Percentiles rank a stretch among this genome's conserved stretches.
These are phyloP conservation scores for Drosophila ficusphila DNA, from an alignment of 1,140 invertebrate genomes.

Conservation along the genomic window DNA sequence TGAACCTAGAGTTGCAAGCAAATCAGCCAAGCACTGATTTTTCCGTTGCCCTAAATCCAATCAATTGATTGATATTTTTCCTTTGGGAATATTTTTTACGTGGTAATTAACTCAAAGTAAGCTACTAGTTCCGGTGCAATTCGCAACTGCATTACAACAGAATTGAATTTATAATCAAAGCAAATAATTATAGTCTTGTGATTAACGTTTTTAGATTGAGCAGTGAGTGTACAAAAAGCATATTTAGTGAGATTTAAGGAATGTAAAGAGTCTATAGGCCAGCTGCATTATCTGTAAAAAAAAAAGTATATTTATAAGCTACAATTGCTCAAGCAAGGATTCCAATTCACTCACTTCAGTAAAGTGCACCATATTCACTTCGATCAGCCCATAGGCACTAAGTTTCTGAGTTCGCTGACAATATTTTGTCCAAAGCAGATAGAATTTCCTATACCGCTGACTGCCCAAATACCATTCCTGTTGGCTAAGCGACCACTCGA, in stretches of 20 bases:
- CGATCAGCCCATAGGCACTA: constrained; percentile 43
- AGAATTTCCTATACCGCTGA: constrained; percentile 41
- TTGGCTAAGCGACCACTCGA: constrained; percentile 18
- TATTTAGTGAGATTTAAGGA: constrained; percentile 52
- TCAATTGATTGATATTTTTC: neutral
- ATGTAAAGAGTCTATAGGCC: constrained; percentile 60
- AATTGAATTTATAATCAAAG: neutral
- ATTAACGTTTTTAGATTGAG: no score
- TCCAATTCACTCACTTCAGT: constrained; percentile 25
- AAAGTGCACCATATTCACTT: constrained; percentile 68
- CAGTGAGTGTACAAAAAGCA: no score
- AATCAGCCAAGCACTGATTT: neutral
- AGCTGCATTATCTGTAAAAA: constrained; percentile 60
- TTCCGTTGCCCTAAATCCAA: neutral
- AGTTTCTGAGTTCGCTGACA: constrained; percentile 32
- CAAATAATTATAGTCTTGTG: neutral
- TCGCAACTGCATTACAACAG: no score
- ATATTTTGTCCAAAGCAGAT: constrained; percentile 52
- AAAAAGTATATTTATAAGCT: neutral
- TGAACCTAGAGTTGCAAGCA: neutral
- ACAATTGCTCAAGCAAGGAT: no score
- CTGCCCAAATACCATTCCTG: constrained; percentile 55
- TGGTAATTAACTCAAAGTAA: no score
- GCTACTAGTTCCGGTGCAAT: no score
- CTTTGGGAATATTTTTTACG: neutral